A percentile compares a stretch with the other conserved stretches of the same genome.
phyloP scores from a whole-genome alignment of 2,113 vertebrate species.

The Perognathus longimembris region DNA sequence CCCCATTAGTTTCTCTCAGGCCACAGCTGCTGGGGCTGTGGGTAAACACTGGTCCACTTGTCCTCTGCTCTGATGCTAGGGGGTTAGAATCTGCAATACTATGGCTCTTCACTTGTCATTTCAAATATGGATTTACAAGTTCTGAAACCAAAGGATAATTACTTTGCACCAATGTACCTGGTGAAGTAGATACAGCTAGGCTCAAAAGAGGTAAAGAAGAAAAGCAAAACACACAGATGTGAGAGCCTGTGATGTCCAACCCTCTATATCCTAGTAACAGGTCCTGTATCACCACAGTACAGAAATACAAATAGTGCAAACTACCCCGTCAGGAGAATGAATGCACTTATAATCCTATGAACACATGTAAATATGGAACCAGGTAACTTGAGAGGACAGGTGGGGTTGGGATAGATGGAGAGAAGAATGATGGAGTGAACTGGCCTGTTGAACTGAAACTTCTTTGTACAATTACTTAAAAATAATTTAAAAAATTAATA shows the following conservation, averaged over 20 bases:
- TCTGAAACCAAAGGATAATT: neutral
- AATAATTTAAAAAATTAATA: too few relatives aligned
- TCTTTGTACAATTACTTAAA: too few relatives aligned
- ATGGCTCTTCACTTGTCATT: neutral
- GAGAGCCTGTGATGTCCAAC: fast-evolving
- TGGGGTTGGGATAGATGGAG: too few relatives aligned
- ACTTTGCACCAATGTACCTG: neutral
- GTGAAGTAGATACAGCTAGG: neutral
- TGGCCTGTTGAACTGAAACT: too few relatives aligned
- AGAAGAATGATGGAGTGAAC: too few relatives aligned
- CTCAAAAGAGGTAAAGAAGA: neutral
- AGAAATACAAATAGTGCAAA: neutral
- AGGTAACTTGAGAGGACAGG: too few relatives aligned
- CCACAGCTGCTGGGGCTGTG: neutral
- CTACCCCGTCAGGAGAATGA: too few relatives aligned
- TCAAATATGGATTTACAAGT: neutral
- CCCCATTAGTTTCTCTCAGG: neutral
- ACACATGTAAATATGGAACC: too few relatives aligned
- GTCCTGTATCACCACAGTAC: neutral
- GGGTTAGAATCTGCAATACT: neutral
- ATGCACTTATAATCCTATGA: too few relatives aligned
- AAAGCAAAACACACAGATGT: neutral
- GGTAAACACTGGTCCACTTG: neutral
- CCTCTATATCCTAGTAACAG: neutral
- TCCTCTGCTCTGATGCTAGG: neutral